Base-by-base conservation (phyloP, 2,113 vertebrate species). In the Leptocoma aspasia region DNA sequence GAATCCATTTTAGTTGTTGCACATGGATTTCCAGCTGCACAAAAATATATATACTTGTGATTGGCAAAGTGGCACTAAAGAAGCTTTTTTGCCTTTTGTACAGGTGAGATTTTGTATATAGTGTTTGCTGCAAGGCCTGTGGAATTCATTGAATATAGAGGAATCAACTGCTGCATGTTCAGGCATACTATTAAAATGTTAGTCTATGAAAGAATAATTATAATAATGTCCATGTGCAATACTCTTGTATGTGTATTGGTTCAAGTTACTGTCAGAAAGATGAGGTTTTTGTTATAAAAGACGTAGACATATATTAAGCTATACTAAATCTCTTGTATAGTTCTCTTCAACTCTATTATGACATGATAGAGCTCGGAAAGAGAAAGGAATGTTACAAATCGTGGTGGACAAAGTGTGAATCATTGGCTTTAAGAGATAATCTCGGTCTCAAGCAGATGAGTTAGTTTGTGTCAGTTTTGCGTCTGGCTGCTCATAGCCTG, bases 221-320 rank as follows among this genome's bases (percentile, higher is more conserved):
- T 98, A 98, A 98, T 98, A 98, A 98, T 96, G 98, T 98, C 98
- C 97, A 98, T 98, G 99, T 99, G 99, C 99, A 99, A 99, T 99
- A 99, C 97, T 98, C 97, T 97, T 98, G 95, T 98, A 97, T 97
- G 97, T 94, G 97, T 98, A 98, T 98, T 98, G 98, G 97, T 98
- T 98, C 97, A 98, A 98, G 96, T 98, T 98, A 98, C 97, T 97
- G 94, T 97, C 77, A 78, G 82, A 95, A 86, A 92, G 86, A 90
- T 90, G 90, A 96, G 94, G 94, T 93, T 97, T 98, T 97, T 96
- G 95, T 98, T 98, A 97, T 96, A 94, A 98, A 97, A 98, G 97
- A 97, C 95, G 91, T 98, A 97, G 97, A 97, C 97, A 92, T 97
- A 95, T 97, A 97, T 97, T 98, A 98, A 98, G 97, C 98, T 98